A percentile compares a stretch with the other conserved stretches of the same genome.
Conservation (phyloP, 2,888 invertebrate species). For the Onthophagus sagittarius region DNA sequence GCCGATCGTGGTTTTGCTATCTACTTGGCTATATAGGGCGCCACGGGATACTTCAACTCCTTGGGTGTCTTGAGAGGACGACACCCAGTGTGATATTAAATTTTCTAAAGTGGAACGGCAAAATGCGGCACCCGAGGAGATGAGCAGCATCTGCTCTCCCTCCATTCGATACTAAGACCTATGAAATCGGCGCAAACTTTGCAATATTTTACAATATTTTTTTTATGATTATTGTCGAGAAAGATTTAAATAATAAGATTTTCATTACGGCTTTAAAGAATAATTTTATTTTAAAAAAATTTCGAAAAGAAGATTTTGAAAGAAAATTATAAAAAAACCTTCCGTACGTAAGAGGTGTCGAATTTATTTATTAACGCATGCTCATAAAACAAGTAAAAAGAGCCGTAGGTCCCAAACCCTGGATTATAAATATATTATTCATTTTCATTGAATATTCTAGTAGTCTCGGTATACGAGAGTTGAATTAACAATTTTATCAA, state of each 20-base stretch:
- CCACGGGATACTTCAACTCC: neutral
- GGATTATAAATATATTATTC: neutral
- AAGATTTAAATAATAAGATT: no score
- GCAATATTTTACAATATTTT: neutral
- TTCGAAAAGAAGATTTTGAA: neutral
- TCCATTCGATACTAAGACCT: neutral
- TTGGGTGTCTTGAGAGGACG: neutral
- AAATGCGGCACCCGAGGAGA: neutral
- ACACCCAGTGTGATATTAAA: neutral
- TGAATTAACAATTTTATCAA: neutral
- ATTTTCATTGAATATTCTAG: neutral
- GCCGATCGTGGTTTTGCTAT: neutral
- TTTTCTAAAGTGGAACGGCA: neutral
- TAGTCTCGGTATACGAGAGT: neutral
- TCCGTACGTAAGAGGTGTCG: neutral
- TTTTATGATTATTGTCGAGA: no score
- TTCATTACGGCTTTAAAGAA: no score
- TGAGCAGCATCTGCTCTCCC: neutral
- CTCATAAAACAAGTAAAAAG: neutral
- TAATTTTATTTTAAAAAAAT: no score
- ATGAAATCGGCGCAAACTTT: neutral
- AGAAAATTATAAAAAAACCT: neutral
- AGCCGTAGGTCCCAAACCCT: neutral
- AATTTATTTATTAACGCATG: neutral
- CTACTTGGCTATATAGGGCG: neutral